Percentiles rank a stretch among this genome's conserved stretches.
Conservation (phyloP, 2,888 invertebrate genomes). For the Lasioglossum calceatum region DNA sequence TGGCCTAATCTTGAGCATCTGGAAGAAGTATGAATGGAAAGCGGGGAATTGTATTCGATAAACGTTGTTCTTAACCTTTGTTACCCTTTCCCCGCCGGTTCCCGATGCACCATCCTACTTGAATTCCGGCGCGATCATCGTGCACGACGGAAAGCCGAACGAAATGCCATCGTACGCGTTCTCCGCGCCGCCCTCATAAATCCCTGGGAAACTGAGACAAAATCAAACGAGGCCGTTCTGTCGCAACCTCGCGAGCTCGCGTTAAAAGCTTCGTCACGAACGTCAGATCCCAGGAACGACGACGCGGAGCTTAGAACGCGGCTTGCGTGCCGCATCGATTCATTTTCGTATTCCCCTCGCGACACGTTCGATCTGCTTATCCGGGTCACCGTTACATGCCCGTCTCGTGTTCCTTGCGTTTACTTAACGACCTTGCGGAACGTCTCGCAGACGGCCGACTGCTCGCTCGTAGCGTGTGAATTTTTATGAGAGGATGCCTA, state of each 20-base stretch:
- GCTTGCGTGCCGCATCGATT: constrained; percentile 10
- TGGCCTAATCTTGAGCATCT: not conserved
- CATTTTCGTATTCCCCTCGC: constrained; percentile 10
- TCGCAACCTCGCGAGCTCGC: constrained; percentile 18
- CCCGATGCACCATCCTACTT: constrained; percentile 24
- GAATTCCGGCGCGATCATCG: constrained; percentile 38
- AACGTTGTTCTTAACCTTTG: constrained; percentile 46
- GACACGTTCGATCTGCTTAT: constrained; percentile 20
- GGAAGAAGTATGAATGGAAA: constrained; percentile 33
- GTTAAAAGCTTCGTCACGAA: constrained; percentile 30
- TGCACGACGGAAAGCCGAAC: constrained; percentile 29
- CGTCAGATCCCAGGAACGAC: not conserved
- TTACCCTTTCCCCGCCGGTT: not conserved
- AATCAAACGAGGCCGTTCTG: constrained; percentile 53
- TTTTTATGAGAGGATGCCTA: not conserved
- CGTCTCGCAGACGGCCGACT: not conserved
- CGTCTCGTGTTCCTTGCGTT: constrained; percentile 36
- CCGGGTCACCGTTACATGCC: constrained; percentile 46
- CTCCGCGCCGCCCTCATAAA: constrained; percentile 31
- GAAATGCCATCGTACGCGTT: constrained; percentile 39
- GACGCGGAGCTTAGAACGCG: not conserved
- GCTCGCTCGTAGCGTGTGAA: not conserved
- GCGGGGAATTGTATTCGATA: constrained; percentile 33
- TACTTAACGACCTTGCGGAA: constrained; percentile 21
- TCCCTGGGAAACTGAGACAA: constrained; percentile 54